phyloP scores from a whole-genome alignment of 2,888 invertebrate genomes.

The Tortricodes alternella region DNA sequence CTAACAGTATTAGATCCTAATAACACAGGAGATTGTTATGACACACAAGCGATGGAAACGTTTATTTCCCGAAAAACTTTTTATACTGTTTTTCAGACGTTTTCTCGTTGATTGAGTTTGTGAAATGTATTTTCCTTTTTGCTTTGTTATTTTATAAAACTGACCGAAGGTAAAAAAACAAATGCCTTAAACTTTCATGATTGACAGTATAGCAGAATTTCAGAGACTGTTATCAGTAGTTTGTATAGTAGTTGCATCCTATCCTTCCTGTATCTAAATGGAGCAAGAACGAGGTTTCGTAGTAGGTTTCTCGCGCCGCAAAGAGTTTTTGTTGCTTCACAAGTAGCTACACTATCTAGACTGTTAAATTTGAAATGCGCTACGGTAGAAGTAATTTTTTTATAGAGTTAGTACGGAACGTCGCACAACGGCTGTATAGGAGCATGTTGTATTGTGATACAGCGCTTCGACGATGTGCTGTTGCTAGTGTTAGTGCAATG shows the following conservation, averaged over 20 bases:
- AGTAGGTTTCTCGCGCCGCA: neutral
- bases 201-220: neutral
- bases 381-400: constrained; percentile 26
- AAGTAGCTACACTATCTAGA: constrained; percentile 34
- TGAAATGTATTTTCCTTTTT: constrained; percentile 7
- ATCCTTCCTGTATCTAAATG: neutral
- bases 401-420: constrained; percentile 15
- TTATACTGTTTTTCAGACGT: constrained; percentile 19
- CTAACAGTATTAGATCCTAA: constrained; percentile 41
- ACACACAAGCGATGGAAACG: constrained; percentile 44
- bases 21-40: constrained; percentile 74
- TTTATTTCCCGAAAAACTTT: constrained; percentile 26
- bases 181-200: no score
- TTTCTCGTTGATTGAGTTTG: constrained; percentile 21
- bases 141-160: neutral
- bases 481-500: neutral
- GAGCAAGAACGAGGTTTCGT: neutral
- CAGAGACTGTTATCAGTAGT: neutral
- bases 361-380: constrained; percentile 65
- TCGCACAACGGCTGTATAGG: constrained; percentile 11
- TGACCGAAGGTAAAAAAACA: neutral
- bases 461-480: neutral
- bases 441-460: constrained; percentile 1
- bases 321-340: constrained; percentile 16
- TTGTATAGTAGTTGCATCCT: neutral